Evolutionary conservation across 2,113 vertebrate species (phyloP).

Genomic region (Melanotaenia duboulayi): DNA sequence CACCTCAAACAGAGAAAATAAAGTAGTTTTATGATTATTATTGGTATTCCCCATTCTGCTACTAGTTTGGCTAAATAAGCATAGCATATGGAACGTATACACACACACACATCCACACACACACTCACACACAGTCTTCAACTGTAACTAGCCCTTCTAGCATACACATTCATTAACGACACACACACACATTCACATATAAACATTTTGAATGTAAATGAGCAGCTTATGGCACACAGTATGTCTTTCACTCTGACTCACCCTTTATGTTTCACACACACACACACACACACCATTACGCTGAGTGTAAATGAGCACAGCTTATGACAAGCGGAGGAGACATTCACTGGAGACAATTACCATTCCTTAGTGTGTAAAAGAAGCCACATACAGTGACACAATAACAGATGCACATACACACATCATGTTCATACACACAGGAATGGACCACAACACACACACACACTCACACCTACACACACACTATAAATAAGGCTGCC

Average conservation of each 20-base stretch:
- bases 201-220: constrained; percentile 59
- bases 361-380: constrained; percentile 59
- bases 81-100: neutral
- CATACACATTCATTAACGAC: constrained; percentile 11
- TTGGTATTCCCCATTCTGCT: constrained; percentile 58
- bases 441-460: constrained; percentile 15
- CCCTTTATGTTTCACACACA: constrained; percentile 3
- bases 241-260: constrained; percentile 6
- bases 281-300: constrained; percentile 35
- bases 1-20: constrained; percentile 74
- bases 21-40: constrained; percentile 74
- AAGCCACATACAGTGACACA: constrained; percentile 29
- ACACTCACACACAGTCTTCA: neutral
- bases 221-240: constrained; percentile 48
- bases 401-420: constrained; percentile 23
- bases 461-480: constrained; percentile 14
- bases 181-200: constrained; percentile 1
- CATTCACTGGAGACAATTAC: constrained; percentile 69
- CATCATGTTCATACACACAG: constrained; percentile 2
- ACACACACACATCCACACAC: neutral
- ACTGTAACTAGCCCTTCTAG: neutral
- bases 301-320: constrained; percentile 59
- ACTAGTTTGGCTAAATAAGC: constrained; percentile 48
- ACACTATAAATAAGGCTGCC: constrained; percentile 36
- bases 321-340: constrained; percentile 64